Evolutionary conservation across 30 jellyfish, hydroid and myxozoan genomes (phyloP).

Genomic region (Cassiopea andromeda): DNA sequence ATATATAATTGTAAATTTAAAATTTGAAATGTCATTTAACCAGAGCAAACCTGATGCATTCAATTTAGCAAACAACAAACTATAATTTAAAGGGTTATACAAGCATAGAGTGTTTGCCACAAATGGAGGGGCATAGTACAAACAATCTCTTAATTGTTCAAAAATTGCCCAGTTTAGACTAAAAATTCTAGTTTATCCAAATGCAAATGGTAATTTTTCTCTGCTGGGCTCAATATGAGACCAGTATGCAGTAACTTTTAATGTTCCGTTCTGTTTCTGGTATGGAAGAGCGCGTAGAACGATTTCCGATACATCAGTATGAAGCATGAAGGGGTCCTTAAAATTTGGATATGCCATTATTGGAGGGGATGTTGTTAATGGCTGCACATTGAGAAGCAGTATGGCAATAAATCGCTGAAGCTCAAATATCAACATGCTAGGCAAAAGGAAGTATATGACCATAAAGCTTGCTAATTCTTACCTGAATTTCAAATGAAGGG

Average conservation of each 20-base stretch:
- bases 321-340: slow-evolving; percentile 16
- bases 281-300: slow-evolving; percentile 62
- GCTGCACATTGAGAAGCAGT: background rate
- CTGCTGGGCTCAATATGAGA: slow-evolving; percentile 58
- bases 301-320: slow-evolving; percentile 52
- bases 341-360: slow-evolving; percentile 55
- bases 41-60: slow-evolving; percentile 62
- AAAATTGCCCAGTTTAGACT: slow-evolving; percentile 68
- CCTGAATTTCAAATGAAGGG: too few relatives aligned
- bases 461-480: too few relatives aligned
- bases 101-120: slow-evolving; percentile 29
- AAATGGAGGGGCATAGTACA: slow-evolving; percentile 56
- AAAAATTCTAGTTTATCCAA: slow-evolving; percentile 58
- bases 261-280: slow-evolving; percentile 27
- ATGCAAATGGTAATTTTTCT: slow-evolving; percentile 45
- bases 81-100: slow-evolving; percentile 43
- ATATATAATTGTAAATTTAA: slow-evolving; percentile 2
- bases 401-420: background rate
- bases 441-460: too few relatives aligned
- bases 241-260: slow-evolving; percentile 47
- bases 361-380: slow-evolving; percentile 26
- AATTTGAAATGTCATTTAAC: slow-evolving; percentile 49
- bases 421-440: background rate
- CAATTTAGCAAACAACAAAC: slow-evolving; percentile 23
- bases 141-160: slow-evolving; percentile 57